Evolutionary conservation across 2,113 vertebrate genomes (phyloP).

Genomic region (Cisticola juncidis): DNA sequence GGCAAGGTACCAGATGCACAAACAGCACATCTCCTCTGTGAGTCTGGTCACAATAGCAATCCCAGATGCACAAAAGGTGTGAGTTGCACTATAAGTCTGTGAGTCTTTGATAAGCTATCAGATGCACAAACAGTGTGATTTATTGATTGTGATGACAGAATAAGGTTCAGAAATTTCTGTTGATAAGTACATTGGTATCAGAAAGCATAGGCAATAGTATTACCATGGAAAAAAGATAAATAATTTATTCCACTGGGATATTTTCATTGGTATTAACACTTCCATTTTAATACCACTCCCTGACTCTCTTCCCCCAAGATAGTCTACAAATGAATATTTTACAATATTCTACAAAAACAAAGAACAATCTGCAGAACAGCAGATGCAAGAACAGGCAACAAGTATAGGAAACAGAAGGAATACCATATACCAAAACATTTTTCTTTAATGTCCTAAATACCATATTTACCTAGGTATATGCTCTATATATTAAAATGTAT

Average conservation of each 20-base stretch:
- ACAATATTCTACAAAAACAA: background rate
- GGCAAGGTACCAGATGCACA: background rate
- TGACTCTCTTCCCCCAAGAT: background rate
- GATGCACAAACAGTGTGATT: background rate
- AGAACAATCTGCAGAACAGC: background rate
- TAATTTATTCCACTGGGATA: background rate
- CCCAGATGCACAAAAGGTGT: background rate
- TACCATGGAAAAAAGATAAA: background rate
- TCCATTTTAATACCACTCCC: background rate
- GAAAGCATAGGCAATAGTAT: background rate
- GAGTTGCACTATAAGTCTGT: background rate
- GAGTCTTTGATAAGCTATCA: background rate
- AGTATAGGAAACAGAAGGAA: background rate
- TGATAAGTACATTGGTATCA: background rate
- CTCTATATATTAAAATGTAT: too few relatives aligned
- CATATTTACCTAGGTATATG: background rate
- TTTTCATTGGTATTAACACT: background rate
- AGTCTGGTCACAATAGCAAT: background rate
- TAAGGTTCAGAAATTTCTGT: background rate
- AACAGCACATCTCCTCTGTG: background rate
- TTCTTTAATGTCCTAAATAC: background rate
- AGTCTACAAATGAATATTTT: background rate
- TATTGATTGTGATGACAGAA: background rate
- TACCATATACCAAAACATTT: rapidly evolving
- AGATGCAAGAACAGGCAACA: background rate